A percentile compares a stretch with the other conserved stretches of the same genome.
phyloP scores from a whole-genome alignment of 1,140 invertebrate genomes.

The Dendroctonus valens region DNA sequence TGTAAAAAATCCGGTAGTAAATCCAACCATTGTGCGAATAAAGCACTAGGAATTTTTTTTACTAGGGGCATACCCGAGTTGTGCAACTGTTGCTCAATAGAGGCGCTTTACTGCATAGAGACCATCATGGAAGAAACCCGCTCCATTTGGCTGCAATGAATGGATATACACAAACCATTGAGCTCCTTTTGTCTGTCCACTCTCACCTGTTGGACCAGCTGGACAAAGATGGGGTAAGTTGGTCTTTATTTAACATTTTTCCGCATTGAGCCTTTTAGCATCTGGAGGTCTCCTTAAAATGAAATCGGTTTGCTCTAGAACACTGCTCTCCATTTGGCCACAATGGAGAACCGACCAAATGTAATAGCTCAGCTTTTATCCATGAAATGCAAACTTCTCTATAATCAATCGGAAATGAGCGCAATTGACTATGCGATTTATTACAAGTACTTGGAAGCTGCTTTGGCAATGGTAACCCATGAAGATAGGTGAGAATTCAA shows the following conservation, averaged over 20 bases:
- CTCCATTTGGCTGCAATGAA: constrained; percentile 81
- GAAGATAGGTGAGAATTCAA: constrained; percentile 58
- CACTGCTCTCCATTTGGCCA: constrained; percentile 80
- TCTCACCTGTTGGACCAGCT: constrained; percentile 78
- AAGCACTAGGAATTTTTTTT: no score
- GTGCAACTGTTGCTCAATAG: constrained; percentile 78
- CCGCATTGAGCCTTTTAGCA: no score
- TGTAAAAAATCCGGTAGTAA: no score
- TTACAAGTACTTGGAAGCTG: constrained; percentile 78
- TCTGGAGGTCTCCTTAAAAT: not conserved
- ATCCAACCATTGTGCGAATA: no score
- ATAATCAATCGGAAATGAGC: constrained; percentile 72
- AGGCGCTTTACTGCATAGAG: constrained; percentile 80
- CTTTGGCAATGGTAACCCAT: constrained; percentile 81
- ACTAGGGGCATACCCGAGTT: constrained; percentile 70
- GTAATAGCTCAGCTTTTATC: constrained; percentile 73
- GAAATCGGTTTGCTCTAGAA: constrained; percentile 60
- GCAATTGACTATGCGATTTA: constrained; percentile 86
- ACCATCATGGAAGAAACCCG: constrained; percentile 80
- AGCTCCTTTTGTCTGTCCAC: constrained; percentile 76
- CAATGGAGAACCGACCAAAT: constrained; percentile 77
- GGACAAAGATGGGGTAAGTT: constrained; percentile 78
- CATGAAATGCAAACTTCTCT: constrained; percentile 70
- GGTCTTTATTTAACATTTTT: not conserved
- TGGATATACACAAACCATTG: constrained; percentile 79